Percentiles rank a stretch among this genome's conserved stretches.
phyloP scores from a whole-genome alignment of 2,888 invertebrate species.

The Trachelus stipa region DNA sequence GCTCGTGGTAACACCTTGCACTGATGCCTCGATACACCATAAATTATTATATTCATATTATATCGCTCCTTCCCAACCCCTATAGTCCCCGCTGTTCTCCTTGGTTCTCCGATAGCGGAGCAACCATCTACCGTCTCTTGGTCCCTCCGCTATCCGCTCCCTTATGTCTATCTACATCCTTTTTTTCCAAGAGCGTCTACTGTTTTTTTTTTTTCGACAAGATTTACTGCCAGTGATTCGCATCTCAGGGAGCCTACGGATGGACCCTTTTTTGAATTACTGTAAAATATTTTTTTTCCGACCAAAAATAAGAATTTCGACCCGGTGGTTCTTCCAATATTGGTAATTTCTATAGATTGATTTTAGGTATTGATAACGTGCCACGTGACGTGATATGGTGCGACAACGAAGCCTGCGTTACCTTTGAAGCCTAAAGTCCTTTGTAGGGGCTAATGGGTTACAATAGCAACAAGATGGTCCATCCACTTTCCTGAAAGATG shows the following conservation, averaged over 20 bases:
- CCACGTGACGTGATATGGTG: neutral
- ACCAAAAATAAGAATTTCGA: neutral
- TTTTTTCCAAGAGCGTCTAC: slow-evolving; percentile 16
- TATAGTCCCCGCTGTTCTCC: slow-evolving; percentile 18
- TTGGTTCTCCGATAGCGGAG: neutral
- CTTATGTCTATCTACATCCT: slow-evolving; percentile 13
- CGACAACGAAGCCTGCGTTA: neutral
- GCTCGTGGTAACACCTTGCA: slow-evolving; percentile 53
- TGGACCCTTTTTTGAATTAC: neutral
- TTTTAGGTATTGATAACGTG: neutral
- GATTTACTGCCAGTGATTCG: slow-evolving; percentile 48
- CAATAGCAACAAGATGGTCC: slow-evolving; percentile 13
- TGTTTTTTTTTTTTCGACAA: slow-evolving; percentile 37
- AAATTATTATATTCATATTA: slow-evolving; percentile 57
- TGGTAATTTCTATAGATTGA: neutral
- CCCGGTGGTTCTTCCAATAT: neutral
- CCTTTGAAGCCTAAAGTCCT: neutral
- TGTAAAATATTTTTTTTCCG: neutral
- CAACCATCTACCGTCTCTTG: neutral
- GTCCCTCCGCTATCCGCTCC: slow-evolving; percentile 12
- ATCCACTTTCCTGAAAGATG: slow-evolving; percentile 9
- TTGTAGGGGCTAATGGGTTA: neutral
- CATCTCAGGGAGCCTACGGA: neutral
- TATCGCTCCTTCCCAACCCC: slow-evolving; percentile 26
- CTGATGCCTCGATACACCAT: slow-evolving; percentile 56